phyloP scores from a whole-genome alignment of 92 coral and sea anemone species.

The Epizoanthus fatuus region DNA sequence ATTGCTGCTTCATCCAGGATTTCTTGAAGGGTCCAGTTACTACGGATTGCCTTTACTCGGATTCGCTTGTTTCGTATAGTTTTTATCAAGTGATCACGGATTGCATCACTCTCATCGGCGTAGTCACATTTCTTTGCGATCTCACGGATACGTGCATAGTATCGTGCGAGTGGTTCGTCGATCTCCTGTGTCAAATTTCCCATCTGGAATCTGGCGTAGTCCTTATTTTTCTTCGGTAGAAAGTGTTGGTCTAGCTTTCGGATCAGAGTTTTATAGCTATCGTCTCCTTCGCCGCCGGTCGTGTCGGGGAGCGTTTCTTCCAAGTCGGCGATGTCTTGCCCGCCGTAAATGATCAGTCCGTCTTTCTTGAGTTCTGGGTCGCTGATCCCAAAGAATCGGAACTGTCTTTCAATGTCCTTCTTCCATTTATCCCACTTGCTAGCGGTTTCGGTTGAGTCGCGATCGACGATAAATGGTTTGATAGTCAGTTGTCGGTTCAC shows the following conservation, averaged over 20 bases:
- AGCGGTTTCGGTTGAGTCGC: conserved; percentile 46
- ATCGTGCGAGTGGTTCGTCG: conserved; percentile 28
- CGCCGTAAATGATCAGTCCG: conserved; percentile 63
- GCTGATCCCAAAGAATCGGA: conserved; percentile 50
- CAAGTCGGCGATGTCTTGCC: conserved; percentile 54
- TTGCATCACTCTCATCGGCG: conserved; percentile 36
- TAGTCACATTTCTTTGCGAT: conserved; percentile 53
- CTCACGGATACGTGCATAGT: conserved; percentile 42
- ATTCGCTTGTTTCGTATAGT: conserved; percentile 36
- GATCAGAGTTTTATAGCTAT: conserved; percentile 25
- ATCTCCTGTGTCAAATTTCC: conserved; percentile 35
- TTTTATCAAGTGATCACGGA: conserved; percentile 56
- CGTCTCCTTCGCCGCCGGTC: conserved; percentile 27
- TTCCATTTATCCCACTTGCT: conserved; percentile 42
- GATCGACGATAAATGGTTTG: conserved; percentile 38
- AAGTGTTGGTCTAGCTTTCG: conserved; percentile 63
- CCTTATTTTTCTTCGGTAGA: conserved; percentile 33
- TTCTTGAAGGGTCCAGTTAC: conserved; percentile 35
- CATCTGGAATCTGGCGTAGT: conserved; percentile 34
- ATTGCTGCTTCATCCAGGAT: conserved; percentile 44
- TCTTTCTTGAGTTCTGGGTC: conserved; percentile 46
- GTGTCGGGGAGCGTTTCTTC: conserved; percentile 59
- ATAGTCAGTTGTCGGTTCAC: conserved; percentile 54
- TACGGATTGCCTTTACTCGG: conserved; percentile 21
- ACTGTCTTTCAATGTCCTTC: conserved; percentile 57